Evolutionary conservation across 2,888 invertebrate genomes (phyloP).

Genomic region (Papilio gigon): DNA sequence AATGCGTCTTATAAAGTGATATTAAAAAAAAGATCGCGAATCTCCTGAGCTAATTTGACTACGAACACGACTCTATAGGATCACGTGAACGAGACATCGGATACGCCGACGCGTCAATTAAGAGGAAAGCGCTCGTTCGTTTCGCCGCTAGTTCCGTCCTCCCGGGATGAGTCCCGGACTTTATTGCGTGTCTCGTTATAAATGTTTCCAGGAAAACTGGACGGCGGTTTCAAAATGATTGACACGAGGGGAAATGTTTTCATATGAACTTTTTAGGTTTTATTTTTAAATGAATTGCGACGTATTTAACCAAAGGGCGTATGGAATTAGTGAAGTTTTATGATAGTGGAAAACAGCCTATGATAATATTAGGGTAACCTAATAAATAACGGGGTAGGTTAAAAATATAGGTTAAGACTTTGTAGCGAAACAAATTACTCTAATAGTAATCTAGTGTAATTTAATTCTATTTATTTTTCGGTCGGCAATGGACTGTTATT

Average conservation of each 20-base stretch:
- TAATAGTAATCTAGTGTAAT: constrained; percentile 11
- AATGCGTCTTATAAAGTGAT: background rate
- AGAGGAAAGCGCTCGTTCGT: constrained; percentile 26
- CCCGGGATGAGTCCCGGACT: constrained; percentile 18
- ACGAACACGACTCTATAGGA: constrained; percentile 12
- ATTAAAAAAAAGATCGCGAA: constrained; percentile 25
- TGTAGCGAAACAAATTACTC: background rate
- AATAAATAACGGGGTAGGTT: background rate
- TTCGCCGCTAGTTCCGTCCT: constrained; percentile 31
- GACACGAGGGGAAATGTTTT: constrained; percentile 27
- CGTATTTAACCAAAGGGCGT: background rate
- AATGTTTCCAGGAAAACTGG: constrained; percentile 32
- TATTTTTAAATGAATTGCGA: background rate
- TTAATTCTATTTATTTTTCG: constrained; percentile 25
- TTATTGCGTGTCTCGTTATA: constrained; percentile 33
- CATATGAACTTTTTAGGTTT: background rate
- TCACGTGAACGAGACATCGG: constrained; percentile 19
- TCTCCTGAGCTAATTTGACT: constrained; percentile 37
- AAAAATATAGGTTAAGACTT: background rate
- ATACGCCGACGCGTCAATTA: constrained; percentile 38
- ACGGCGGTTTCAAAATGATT: constrained; percentile 25
- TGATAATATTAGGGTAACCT: background rate
- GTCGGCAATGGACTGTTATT: constrained; percentile 14
- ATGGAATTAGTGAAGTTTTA: background rate
- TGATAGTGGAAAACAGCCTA: background rate